Evolutionary conservation across 1,140 invertebrate genomes (phyloP).

Genomic region (Mya arenaria): DNA sequence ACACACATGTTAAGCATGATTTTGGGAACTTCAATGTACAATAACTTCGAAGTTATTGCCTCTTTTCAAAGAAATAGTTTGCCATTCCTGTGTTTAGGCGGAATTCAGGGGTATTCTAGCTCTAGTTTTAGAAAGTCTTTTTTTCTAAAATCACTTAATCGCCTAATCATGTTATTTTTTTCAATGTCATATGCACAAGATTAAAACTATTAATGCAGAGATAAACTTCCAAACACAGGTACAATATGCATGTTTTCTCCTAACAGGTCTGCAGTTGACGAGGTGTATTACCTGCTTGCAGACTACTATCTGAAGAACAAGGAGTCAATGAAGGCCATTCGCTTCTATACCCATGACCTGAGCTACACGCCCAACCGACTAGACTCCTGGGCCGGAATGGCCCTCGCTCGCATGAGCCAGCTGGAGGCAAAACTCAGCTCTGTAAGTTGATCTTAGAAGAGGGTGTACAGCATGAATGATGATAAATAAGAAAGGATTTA

Average conservation of each 20-base stretch:
- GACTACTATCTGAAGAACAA: constrained; percentile 97
- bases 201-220: too few species aligned
- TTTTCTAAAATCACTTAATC: too few species aligned
- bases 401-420: constrained; percentile 89
- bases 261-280: constrained; percentile 80
- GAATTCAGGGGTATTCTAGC: too few species aligned
- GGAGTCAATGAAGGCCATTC: constrained; percentile 87
- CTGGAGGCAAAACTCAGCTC: constrained; percentile 92
- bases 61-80: not conserved
- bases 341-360: constrained; percentile 92
- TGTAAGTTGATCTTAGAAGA: too few species aligned
- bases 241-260: too few species aligned
- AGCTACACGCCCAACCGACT: constrained; percentile 89
- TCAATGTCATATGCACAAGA: too few species aligned
- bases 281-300: constrained; percentile 93
- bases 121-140: too few species aligned
- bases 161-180: too few species aligned
- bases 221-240: too few species aligned
- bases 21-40: not conserved
- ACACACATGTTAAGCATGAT: not conserved
- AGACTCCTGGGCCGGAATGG: constrained; percentile 96
- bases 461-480: too few species aligned
- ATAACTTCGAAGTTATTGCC: not conserved
- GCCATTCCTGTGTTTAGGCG: not conserved
- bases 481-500: too few species aligned